A percentile compares a stretch with the other conserved stretches of the same genome.
Evolutionary conservation across 2,797 vertebrate genomes (phyloP).

Genomic region (Poecilia picta): DNA sequence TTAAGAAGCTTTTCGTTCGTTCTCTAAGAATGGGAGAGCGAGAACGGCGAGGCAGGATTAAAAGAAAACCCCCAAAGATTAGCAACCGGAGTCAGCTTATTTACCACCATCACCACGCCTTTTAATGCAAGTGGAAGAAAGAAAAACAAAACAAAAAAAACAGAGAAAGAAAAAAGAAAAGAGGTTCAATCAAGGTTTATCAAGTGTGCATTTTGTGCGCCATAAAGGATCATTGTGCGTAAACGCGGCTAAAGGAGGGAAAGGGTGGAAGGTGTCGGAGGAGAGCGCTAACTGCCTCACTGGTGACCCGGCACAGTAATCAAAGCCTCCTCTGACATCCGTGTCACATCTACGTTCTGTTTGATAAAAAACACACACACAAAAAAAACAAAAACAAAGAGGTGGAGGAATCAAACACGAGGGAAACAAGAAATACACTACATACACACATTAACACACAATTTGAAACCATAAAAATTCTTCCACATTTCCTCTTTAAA

Average conservation of each 20-base stretch:
- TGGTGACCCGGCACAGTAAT: slow-evolving; percentile 85
- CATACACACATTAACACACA: slow-evolving; percentile 18
- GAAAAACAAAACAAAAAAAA: background rate
- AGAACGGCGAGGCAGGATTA: slow-evolving; percentile 38
- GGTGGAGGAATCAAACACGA: slow-evolving; percentile 59
- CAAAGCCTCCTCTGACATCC: slow-evolving; percentile 86
- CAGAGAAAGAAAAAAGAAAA: slow-evolving; percentile 17
- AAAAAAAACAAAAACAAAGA: slow-evolving; percentile 33
- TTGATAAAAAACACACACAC: slow-evolving; percentile 49
- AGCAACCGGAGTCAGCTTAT: slow-evolving; percentile 79
- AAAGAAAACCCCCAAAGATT: slow-evolving; percentile 35
- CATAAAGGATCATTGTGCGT: slow-evolving; percentile 35
- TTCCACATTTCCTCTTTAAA: no score
- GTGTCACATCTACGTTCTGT: slow-evolving; percentile 87
- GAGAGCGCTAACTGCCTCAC: slow-evolving; percentile 51
- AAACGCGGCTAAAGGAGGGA: slow-evolving; percentile 12
- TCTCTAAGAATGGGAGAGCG: slow-evolving; percentile 61
- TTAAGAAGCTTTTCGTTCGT: background rate
- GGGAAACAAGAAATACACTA: slow-evolving; percentile 33
- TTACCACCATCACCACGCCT: slow-evolving; percentile 50
- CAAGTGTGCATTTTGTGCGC: slow-evolving; percentile 36
- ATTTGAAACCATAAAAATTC: background rate
- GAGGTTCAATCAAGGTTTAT: slow-evolving; percentile 26
- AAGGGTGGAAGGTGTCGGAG: slow-evolving; percentile 1
- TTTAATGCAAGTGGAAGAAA: slow-evolving; percentile 16